Evolutionary conservation across 2,888 invertebrate genomes (phyloP), one percentile per base, ranked within the genome.

Genomic region (Gnatocerus cornutus): DNA sequence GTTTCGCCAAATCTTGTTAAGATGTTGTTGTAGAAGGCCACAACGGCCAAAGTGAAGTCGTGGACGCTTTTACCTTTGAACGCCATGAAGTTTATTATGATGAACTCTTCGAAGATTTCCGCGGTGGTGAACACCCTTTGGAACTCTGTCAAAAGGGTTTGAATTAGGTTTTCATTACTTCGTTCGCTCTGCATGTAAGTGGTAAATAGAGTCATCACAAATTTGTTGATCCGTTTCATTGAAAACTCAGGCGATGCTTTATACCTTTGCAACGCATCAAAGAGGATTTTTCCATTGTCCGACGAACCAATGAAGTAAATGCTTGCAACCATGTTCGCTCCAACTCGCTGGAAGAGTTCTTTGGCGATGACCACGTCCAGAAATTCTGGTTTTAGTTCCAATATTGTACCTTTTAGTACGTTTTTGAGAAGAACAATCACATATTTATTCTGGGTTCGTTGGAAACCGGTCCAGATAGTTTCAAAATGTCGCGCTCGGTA

Each of bases 401-500:
- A 9, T 8, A 50, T 9, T 1, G 53, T 53, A 0, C 13, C 53
- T n/a, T 12, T 12, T 37, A 2, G 14, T 4, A 53, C 16, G 8
- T 37, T 53, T 5, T 53, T 39, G 9, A 53, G 13, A 43, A 58
- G 14, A 29, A 7, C 9, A 14, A 3, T 12, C 1, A 5, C n/a
- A 10, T 29, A 29, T 53, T n/a, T 53, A 33, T 53, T 53, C 13
- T 53, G 3, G 9, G 9, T 53, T 53, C 29, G 12, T 4, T 53
- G 37, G 7, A 53, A 16, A 9, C 14, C 7, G 2, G 3, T 37
- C 37, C 33, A 53, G 12, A 53, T 10, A 5, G 6, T 53, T 13
- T 53, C 53, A 16, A 39, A 50, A n/a, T 16, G 21, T 43, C n/a
- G 10, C n/a, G 58, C 4, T 16, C 21, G 41, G 12, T 41, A 58